These are phyloP conservation scores for Sepiola atlantica DNA, from an alignment of 2,888 invertebrate genomes.

Conservation along the genomic window DNA sequence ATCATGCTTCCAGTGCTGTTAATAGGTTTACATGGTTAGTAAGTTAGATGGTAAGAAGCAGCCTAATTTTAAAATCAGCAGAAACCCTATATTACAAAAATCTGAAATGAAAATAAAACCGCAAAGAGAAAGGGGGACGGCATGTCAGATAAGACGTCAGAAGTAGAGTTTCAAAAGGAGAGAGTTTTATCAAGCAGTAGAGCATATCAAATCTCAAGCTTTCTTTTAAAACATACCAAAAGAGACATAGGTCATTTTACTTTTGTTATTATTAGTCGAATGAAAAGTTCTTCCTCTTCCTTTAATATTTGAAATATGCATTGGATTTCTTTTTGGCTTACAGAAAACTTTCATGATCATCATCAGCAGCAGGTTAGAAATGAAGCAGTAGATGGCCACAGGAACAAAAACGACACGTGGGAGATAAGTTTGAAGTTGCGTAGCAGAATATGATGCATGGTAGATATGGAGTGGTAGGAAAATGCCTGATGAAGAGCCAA, in stretches of 20 bases:
- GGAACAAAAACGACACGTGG: not conserved
- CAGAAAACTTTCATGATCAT: not conserved
- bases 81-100: not conserved
- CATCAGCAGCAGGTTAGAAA: constrained; percentile 6
- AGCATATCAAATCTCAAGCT: constrained; percentile 18
- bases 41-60: not conserved
- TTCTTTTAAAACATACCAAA: not conserved
- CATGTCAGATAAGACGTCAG: not conserved
- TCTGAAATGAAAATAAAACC: not conserved
- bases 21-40: not conserved
- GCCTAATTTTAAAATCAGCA: not conserved
- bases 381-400: constrained; percentile 13
- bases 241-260: not conserved
- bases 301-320: not conserved
- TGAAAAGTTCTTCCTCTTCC: not conserved
- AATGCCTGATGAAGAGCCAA: constrained; percentile 32
- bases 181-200: not conserved
- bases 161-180: not conserved
- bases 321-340: not conserved
- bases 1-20: not conserved
- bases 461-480: not conserved
- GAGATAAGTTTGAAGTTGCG: not conserved
- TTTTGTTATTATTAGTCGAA: not conserved
- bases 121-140: not conserved
- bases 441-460: not conserved